Conservation (phyloP, 2,113 vertebrate species). For the Vanacampus margaritifer region DNA sequence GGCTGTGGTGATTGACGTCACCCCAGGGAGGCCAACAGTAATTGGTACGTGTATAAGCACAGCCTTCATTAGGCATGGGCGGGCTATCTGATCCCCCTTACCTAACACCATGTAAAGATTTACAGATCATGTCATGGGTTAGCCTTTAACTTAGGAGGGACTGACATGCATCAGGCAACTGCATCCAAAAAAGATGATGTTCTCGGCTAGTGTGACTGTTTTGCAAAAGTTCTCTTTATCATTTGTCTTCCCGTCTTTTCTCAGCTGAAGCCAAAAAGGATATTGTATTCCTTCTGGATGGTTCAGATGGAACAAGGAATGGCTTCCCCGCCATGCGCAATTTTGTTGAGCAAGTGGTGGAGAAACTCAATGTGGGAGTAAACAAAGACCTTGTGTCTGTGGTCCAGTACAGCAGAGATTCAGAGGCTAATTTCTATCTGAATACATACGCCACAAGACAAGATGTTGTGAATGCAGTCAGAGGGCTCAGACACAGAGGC, state of each 20-base stretch:
- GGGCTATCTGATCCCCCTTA: no score
- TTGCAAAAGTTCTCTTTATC: not conserved
- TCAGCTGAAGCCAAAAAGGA: conserved; percentile 50
- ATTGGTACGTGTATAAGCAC: no score
- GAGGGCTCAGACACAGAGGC: conserved; percentile 52
- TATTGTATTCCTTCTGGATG: conserved; percentile 76
- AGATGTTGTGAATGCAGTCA: conserved; percentile 38
- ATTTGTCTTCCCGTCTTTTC: conserved; percentile 1
- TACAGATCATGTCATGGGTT: no score
- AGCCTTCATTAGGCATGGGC: no score
- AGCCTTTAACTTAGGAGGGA: no score
- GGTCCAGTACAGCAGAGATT: conserved; percentile 72
- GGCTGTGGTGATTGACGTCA: no score
- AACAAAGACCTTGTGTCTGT: conserved; percentile 69
- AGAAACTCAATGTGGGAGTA: conserved; percentile 59
- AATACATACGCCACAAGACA: conserved; percentile 54
- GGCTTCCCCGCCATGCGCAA: conserved; percentile 61
- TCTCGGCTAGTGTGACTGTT: not conserved
- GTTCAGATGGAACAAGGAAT: conserved; percentile 68
- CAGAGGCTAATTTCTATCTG: conserved; percentile 62
- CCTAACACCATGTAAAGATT: no score
- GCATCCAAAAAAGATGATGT: no score
- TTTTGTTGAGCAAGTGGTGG: conserved; percentile 64
- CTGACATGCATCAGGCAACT: no score
- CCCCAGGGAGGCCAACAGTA: no score